Percentiles rank a stretch among this genome's conserved stretches.
Evolutionary conservation across 2,888 invertebrate genomes (phyloP).

Genomic region (Papilio demoleus): DNA sequence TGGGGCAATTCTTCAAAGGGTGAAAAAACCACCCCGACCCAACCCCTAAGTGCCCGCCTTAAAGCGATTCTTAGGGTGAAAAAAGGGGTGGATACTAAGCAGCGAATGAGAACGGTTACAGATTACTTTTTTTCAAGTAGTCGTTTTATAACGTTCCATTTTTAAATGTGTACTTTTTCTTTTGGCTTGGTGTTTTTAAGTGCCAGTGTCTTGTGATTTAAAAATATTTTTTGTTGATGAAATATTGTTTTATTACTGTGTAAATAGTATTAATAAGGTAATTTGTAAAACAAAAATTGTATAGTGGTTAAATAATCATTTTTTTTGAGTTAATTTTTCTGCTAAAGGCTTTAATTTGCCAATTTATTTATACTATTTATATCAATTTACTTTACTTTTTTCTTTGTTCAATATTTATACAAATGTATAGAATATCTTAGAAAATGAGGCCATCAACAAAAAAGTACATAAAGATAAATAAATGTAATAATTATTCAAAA

Average conservation of each 20-base stretch:
- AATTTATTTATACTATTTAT: too few species aligned
- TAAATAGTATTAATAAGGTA: not conserved
- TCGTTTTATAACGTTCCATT: constrained; percentile 43
- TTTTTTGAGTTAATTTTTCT: too few species aligned
- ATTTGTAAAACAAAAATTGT: not conserved
- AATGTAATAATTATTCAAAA: not conserved
- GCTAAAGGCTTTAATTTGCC: too few species aligned
- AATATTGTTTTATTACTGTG: not conserved
- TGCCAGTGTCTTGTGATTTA: constrained; percentile 5
- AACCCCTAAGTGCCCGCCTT: constrained; percentile 69
- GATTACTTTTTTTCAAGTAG: constrained; percentile 57
- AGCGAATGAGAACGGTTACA: constrained; percentile 68
- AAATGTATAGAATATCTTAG: too few species aligned
- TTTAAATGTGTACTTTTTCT: constrained; percentile 21
- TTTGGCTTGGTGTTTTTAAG: not conserved
- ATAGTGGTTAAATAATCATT: too few species aligned
- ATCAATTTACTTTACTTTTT: too few species aligned
- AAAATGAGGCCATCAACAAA: too few species aligned
- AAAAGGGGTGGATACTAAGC: constrained; percentile 82
- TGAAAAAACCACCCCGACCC: constrained; percentile 72
- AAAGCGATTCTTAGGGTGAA: constrained; percentile 80
- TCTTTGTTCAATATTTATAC: too few species aligned
- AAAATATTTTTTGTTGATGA: not conserved
- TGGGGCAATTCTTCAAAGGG: constrained; percentile 83
- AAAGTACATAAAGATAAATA: too few species aligned